A percentile compares a stretch with the other conserved stretches of the same genome.
Conservation (phyloP, 2,888 invertebrate species). For the Coremacera marginata region DNA sequence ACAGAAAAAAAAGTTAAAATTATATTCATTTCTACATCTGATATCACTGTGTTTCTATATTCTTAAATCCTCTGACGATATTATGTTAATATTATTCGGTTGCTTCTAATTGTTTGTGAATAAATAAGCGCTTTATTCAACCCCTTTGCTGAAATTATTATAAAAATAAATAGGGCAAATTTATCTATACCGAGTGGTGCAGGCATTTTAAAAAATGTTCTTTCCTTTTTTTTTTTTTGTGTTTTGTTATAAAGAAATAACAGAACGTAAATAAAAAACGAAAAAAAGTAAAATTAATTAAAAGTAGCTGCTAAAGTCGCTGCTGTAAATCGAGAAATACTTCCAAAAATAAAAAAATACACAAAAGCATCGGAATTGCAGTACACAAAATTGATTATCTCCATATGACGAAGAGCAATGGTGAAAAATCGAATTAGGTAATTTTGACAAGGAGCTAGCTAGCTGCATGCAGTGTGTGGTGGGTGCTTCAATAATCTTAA, state of each 20-base stretch:
- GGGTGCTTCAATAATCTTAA: too few relatives aligned
- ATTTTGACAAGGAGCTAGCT: constrained; percentile 28
- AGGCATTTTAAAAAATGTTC: neutral
- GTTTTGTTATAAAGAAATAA: neutral
- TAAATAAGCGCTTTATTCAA: constrained; percentile 14
- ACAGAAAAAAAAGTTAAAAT: constrained; percentile 1
- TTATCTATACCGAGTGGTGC: constrained; percentile 35
- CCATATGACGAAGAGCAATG: constrained; percentile 38
- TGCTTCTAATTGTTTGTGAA: neutral
- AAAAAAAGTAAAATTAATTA: neutral
- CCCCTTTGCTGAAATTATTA: constrained; percentile 22
- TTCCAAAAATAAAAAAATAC: neutral
- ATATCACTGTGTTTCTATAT: too few relatives aligned
- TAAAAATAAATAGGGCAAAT: constrained; percentile 38
- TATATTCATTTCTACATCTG: neutral
- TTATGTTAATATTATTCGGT: neutral
- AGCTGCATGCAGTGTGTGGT: neutral
- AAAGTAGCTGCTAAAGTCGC: neutral
- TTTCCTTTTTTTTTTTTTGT: constrained; percentile 5
- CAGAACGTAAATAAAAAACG: neutral
- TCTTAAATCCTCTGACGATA: too few relatives aligned
- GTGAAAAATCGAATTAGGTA: constrained; percentile 49
- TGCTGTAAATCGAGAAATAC: neutral
- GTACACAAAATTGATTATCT: constrained; percentile 21
- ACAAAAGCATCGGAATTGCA: constrained; percentile 18